Base-by-base conservation (phyloP, 2,113 vertebrate genomes). In the Cacatua alba region DNA sequence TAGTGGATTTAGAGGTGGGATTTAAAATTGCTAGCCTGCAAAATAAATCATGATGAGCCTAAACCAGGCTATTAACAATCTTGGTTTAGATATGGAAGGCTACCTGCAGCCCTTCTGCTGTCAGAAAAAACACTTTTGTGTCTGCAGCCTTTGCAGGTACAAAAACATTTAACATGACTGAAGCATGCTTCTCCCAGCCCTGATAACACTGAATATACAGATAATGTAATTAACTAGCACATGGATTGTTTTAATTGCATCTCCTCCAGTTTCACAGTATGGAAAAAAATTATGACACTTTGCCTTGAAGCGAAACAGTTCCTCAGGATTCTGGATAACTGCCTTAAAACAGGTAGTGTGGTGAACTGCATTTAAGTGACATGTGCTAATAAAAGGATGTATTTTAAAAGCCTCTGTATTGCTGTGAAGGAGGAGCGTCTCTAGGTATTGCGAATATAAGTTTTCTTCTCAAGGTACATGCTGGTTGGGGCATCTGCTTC, bases 401-500 rank as follows among this genome's bases (percentile, higher is more conserved):
- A 24, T 75, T 86, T 86, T 52, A 60, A 79, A 88, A 68, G 39
- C 43, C 24, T 87, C 14, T 6, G 7, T 28, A 7, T 51, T 85
- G 57, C 37, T 78, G 51, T 39, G 64, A 87, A 80, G 82, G 80
- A 67, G 75, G 43, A 6, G 20, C 31, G 8, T 35, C 12, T 20
- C 1, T 63, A 39, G 99, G 99, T 29, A 97, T 49, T 0, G 99
- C 99, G 74, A 99, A 99, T 55, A 99, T 79, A 41, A 99, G 35
- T 82, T 96, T 98, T 96, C 96, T 98, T 72, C 97, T 97, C 39
- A 99, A 97, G 17, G 98, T 98, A 74, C 97, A 99, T 31, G 96
- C 92, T 28, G 98, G 98, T 39, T 99, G 98, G 31, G 99, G 99
- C 97, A 99, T 99, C 96, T 99, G 99, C 88, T 98, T 99, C 92